These are phyloP conservation scores for Varanus salvator DNA, from an alignment of 2,113 vertebrate genomes.

Conservation along the genomic window DNA sequence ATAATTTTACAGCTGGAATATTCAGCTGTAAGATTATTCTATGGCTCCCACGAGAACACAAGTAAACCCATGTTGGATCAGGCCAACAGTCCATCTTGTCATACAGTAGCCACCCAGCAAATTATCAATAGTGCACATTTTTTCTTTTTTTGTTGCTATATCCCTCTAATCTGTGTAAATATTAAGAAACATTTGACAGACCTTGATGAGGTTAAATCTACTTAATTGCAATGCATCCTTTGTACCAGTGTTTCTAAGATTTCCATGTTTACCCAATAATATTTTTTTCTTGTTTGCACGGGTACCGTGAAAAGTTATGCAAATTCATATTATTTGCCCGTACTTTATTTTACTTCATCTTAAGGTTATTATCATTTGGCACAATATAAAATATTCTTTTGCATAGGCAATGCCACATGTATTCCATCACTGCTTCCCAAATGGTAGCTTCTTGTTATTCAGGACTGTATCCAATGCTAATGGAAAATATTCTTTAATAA, in stretches of 20 bases:
- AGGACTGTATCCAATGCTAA: too few relatives aligned
- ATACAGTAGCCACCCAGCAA: too few relatives aligned
- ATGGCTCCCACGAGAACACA: not conserved
- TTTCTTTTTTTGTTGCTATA: too few relatives aligned
- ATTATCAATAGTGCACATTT: too few relatives aligned
- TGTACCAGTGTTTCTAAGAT: not conserved
- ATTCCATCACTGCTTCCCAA: not conserved
- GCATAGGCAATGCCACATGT: not conserved
- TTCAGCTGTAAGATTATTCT: not conserved
- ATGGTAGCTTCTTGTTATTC: not conserved
- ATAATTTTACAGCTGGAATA: constrained; percentile 40
- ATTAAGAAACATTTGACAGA: too few relatives aligned
- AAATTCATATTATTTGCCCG: not conserved
- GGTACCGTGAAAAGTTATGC: not conserved
- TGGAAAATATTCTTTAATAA: too few relatives aligned
- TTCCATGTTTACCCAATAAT: not conserved
- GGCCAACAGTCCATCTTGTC: too few relatives aligned
- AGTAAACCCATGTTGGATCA: too few relatives aligned
- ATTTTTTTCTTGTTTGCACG: not conserved
- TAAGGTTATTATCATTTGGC: not conserved
- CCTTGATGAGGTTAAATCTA: not conserved
- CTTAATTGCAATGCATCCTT: not conserved
- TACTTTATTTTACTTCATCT: not conserved
- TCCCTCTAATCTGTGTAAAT: too few relatives aligned
- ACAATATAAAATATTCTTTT: not conserved